Evolutionary conservation across 1,140 invertebrate genomes (phyloP), one percentile per base, ranked within the genome.

Genomic region (Wiebesia pumilae): DNA sequence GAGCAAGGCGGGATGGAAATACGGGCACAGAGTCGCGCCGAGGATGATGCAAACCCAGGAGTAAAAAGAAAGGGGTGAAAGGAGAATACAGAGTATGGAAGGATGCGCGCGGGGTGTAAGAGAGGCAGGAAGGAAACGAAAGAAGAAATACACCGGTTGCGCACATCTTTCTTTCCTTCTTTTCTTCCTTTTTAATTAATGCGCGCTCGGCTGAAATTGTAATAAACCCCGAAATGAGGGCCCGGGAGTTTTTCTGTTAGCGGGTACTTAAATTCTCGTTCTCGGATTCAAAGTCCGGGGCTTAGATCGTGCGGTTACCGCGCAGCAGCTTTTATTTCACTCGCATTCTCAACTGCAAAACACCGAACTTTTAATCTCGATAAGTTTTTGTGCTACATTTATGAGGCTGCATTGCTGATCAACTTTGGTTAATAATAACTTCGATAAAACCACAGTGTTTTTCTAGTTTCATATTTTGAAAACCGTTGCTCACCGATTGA

Each of bases 101-200:
- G 27, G 62, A 81, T 73, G 16, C 51, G 47, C 69, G 82, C 33
- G n/a, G 35, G 67, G 62, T 65, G 58, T 62, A 81, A 67, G 80
- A 58, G 62, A 81, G 62, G 38, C 33, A 81, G 80, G 80, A 81
- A 81, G 80, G 38, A 81, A 51, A 35, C 80, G 80, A 3, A 14
- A 67, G 21, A 21, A 75, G 71, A 43, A 43, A 43, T 75, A 75
- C 71, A 75, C 7, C 71, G 38, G 71, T 75, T 75, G 38, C 40
- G 40, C 40, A 7, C 71, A 12, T 69, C 65, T 35, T 35, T 35
- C 65, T 69, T 35, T 69, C 30, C 14, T 35, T 35, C 71, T 43
- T 30, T 51, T 35, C 47, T 79, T 40, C 54, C 30, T 65, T 40
- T 81, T 81, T 81, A 81, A 81, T 81, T 81, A 79, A 79, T 79